phyloP scores from a whole-genome alignment of 2,113 vertebrate species.

The Leptosomus discolor region DNA sequence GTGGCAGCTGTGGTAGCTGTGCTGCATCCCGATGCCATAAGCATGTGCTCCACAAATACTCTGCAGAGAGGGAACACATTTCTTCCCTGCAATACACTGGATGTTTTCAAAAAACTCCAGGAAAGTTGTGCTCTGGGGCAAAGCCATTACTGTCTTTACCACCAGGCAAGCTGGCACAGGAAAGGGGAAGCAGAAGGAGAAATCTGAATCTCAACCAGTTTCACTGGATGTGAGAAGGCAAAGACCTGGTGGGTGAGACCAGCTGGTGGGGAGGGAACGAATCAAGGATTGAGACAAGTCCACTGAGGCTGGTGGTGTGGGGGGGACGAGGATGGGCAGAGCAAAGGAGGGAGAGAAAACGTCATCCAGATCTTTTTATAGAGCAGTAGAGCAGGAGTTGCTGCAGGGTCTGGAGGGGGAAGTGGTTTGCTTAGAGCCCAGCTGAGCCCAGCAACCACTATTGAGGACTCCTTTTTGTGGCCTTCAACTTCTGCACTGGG shows the following conservation, averaged over 20 bases:
- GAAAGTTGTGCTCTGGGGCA: neutral
- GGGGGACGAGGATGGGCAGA: too few species aligned
- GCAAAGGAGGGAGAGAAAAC: neutral
- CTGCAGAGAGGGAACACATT: neutral
- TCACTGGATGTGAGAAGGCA: neutral
- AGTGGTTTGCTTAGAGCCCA: neutral
- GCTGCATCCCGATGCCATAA: neutral
- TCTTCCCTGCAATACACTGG: neutral
- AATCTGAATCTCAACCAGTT: neutral
- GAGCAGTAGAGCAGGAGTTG: neutral
- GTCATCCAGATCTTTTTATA: neutral
- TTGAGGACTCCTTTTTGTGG: neutral
- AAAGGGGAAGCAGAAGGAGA: neutral
- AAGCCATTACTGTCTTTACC: neutral
- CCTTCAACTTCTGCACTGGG: neutral
- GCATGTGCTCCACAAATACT: accelerated
- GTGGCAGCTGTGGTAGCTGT: neutral
- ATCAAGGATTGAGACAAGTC: neutral
- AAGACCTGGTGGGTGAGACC: neutral
- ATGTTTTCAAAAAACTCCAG: neutral
- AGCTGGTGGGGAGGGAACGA: neutral
- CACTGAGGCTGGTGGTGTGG: neutral
- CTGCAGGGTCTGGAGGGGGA: neutral
- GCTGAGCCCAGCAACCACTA: neutral
- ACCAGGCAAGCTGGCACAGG: neutral